Conservation (phyloP, 2,797 vertebrate species). For the Manis pentadactyla region DNA sequence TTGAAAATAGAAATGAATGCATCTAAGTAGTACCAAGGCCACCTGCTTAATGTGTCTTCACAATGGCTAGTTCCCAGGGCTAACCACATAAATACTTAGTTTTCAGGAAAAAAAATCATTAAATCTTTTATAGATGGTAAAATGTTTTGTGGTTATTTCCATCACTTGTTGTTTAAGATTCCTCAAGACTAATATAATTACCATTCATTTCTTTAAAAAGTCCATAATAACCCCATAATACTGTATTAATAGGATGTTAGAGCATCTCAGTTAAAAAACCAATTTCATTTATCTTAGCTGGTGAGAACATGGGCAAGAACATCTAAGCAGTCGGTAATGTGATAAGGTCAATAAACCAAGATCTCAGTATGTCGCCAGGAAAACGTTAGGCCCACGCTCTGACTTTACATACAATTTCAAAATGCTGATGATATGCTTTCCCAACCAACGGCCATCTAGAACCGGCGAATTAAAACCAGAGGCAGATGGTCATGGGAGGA, state of each 20-base stretch:
- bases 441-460: no score
- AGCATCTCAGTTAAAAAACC: neutral
- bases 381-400: no score
- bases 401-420: no score
- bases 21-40: neutral
- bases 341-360: no score
- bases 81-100: slow-evolving; percentile 24
- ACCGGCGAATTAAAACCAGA: no score
- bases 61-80: neutral
- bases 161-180: slow-evolving; percentile 5
- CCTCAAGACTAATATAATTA: slow-evolving; percentile 40
- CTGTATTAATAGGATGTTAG: slow-evolving; percentile 10
- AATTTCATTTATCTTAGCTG: neutral
- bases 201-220: slow-evolving; percentile 41
- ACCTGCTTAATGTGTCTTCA: neutral
- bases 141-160: slow-evolving; percentile 39
- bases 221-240: neutral
- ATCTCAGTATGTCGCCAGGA: no score
- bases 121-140: neutral
- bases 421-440: no score
- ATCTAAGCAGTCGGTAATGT: neutral
- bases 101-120: slow-evolving; percentile 8
- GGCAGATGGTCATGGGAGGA: no score
- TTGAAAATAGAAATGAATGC: slow-evolving; percentile 52
- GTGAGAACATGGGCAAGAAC: neutral